phyloP scores from a whole-genome alignment of 2,888 invertebrate species.

The Marronus borbonicus region DNA sequence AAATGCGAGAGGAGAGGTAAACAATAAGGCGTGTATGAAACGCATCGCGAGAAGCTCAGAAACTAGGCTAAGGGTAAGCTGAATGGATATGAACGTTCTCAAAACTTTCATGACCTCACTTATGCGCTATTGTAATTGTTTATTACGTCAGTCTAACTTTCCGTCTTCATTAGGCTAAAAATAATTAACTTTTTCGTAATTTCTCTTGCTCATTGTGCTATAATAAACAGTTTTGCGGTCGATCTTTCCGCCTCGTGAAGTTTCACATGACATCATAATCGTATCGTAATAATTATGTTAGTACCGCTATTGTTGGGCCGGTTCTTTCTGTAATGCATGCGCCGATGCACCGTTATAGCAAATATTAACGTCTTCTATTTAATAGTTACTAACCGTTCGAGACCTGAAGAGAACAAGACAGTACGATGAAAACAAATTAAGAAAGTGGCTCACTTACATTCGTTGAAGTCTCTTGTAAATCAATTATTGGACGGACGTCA shows the following conservation, averaged over 20 bases:
- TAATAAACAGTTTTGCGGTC: background rate
- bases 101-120: slow-evolving; percentile 42
- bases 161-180: slow-evolving; percentile 13
- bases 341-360: slow-evolving; percentile 29
- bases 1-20: background rate
- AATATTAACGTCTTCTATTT: slow-evolving; percentile 16
- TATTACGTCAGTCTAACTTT: slow-evolving; percentile 29
- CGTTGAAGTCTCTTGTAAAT: slow-evolving; percentile 8
- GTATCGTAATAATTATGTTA: background rate
- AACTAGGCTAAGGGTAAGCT: slow-evolving; percentile 33
- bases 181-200: slow-evolving; percentile 17
- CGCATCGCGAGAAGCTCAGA: background rate
- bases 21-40: slow-evolving; percentile 6
- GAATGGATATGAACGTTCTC: slow-evolving; percentile 24
- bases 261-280: slow-evolving; percentile 23
- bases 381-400: slow-evolving; percentile 16
- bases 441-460: slow-evolving; percentile 36
- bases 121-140: slow-evolving; percentile 19
- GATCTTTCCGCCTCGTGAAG: slow-evolving; percentile 8
- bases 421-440: slow-evolving; percentile 31
- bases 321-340: background rate
- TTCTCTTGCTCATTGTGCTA: background rate
- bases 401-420: background rate
- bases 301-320: slow-evolving; percentile 8
- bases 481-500: slow-evolving; percentile 14